phyloP scores from a whole-genome alignment of 2,888 invertebrate genomes.

The Oxytorus armatus region DNA sequence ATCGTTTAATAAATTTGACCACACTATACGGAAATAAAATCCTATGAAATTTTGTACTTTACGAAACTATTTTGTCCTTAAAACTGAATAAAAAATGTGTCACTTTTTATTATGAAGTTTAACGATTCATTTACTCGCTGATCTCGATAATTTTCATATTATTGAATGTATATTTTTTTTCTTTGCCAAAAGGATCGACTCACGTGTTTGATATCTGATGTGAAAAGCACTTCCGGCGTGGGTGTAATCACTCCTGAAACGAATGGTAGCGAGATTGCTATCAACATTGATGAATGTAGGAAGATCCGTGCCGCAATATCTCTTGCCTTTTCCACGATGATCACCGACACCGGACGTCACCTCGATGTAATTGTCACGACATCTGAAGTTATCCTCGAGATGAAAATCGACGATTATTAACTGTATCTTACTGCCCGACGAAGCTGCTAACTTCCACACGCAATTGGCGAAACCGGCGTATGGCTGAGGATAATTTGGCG shows the following conservation, averaged over 20 bases:
- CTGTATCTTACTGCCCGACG: slow-evolving; percentile 89
- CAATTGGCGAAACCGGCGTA: slow-evolving; percentile 91
- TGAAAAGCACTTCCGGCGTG: slow-evolving; percentile 91
- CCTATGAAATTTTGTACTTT: too few relatives aligned
- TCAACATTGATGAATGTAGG: slow-evolving; percentile 86
- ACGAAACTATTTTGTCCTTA: too few relatives aligned
- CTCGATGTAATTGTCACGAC: slow-evolving; percentile 90
- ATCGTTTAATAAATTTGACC: too few relatives aligned
- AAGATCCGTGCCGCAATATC: slow-evolving; percentile 87
- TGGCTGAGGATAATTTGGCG: slow-evolving; percentile 93
- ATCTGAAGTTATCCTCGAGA: slow-evolving; percentile 87
- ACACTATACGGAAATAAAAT: too few relatives aligned
- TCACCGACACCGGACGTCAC: slow-evolving; percentile 89
- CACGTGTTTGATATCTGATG: slow-evolving; percentile 89
- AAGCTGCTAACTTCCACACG: slow-evolving; percentile 91
- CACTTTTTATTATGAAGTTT: too few relatives aligned
- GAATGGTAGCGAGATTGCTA: slow-evolving; percentile 88
- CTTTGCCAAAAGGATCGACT: slow-evolving; percentile 51
- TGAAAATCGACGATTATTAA: slow-evolving; percentile 90
- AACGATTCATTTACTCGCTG: too few relatives aligned
- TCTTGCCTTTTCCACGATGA: slow-evolving; percentile 86
- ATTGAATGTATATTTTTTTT: not conserved
- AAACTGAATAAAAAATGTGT: too few relatives aligned
- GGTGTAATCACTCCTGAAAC: slow-evolving; percentile 90
- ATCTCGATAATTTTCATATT: too few relatives aligned